Evolutionary conservation across 2,888 invertebrate species (phyloP), one percentile per base, ranked within the genome.

Genomic region (Leistus spinibarbis): DNA sequence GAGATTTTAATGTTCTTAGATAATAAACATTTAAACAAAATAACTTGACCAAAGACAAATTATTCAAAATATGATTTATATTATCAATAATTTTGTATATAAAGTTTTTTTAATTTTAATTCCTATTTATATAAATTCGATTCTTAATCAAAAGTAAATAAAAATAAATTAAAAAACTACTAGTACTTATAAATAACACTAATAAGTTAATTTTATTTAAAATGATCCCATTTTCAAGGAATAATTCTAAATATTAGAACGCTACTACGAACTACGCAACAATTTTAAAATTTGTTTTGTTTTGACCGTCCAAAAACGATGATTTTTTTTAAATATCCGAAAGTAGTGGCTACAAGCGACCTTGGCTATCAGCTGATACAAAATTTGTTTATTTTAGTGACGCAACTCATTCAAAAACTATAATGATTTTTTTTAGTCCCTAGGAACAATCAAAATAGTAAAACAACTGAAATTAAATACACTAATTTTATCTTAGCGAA

Each of bases 281-380:
- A 3, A 40, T 5, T 40, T 40, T 40, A n/a, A n/a, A n/a, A n/a
- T n/a, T 3, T 40, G 40, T 40, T 40, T 40, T 40, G 40, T 40
- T 40, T 40, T 40, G 40, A 40, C 7, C 40, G 10, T 40, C 40
- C 40, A 7, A 40, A 40, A 40, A 40, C 40, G 7, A 40, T 13
- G 1, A 40, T 40, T 40, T 40, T 40, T 40, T 2, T 40, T 40
- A 40, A 40, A 40, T 40, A 40, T 40, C 40, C 13, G 40, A 40
- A 40, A 40, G 40, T 40, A 40, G 40, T 40, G 40, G 40, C 40
- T 13, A 40, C 40, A 2, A 3, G 13, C 56, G 69, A 69, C 69
- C 69, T 69, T 69, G 24, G 24, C 22, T 16, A 69, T 69, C 69
- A 69, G 69, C 69, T 69, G 69, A 69, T 69, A 19, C 69, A 69